Conservation (phyloP, 2,888 invertebrate species). For the Trissolcus japonicus region DNA sequence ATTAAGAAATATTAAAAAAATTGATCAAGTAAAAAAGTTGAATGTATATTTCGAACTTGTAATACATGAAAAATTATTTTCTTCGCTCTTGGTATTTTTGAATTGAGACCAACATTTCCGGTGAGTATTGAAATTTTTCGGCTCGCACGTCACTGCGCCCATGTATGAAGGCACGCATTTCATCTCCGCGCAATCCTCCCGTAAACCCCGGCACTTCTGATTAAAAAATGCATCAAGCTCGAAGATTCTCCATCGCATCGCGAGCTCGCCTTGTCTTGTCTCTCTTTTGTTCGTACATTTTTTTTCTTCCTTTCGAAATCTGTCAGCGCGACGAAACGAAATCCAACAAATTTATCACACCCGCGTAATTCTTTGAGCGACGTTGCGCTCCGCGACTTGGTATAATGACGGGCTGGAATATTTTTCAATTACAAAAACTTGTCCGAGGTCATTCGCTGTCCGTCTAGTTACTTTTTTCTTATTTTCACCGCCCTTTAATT, state of each 20-base stretch:
- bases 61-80: not conserved
- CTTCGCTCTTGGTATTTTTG: not conserved
- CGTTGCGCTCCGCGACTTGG: constrained; percentile 51
- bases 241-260: constrained; percentile 36
- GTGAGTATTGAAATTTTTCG: too few relatives aligned
- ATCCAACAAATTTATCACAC: constrained; percentile 67
- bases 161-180: not conserved
- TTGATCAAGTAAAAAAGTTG: too few relatives aligned
- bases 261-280: constrained; percentile 38
- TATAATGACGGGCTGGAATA: constrained; percentile 68
- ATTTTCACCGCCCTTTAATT: constrained; percentile 42
- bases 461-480: constrained; percentile 38
- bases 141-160: too few relatives aligned
- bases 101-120: not conserved
- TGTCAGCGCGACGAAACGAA: constrained; percentile 60
- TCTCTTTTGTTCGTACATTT: constrained; percentile 36
- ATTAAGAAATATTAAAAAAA: too few relatives aligned
- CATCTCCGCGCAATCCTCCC: not conserved
- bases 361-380: constrained; percentile 62
- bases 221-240: constrained; percentile 45
- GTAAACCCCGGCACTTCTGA: constrained; percentile 17
- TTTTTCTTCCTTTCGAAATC: constrained; percentile 56
- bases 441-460: constrained; percentile 51
- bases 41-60: not conserved
- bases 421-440: constrained; percentile 69